Conservation (phyloP, 2,113 vertebrate species). For the Pelusios castaneus region DNA sequence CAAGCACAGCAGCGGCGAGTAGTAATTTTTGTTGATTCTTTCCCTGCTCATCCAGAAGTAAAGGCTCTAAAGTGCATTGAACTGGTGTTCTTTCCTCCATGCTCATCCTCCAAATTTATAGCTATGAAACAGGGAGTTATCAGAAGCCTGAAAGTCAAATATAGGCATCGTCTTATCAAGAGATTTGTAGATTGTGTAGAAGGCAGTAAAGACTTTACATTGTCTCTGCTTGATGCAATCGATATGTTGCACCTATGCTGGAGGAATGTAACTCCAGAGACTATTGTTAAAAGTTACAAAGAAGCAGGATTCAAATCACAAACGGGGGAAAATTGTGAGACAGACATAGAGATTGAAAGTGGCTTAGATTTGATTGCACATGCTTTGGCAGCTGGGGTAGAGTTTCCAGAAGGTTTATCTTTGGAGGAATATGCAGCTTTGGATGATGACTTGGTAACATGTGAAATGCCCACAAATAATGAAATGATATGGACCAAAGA, state of each 20-base stretch:
- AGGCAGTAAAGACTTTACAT: slow-evolving; percentile 70
- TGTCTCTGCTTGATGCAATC: slow-evolving; percentile 71
- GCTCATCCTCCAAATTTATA: slow-evolving; percentile 41
- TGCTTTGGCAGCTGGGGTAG: slow-evolving; percentile 64
- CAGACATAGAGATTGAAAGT: background rate
- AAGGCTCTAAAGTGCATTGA: slow-evolving; percentile 70
- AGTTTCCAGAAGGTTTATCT: slow-evolving; percentile 73
- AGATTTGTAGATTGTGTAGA: slow-evolving; percentile 74
- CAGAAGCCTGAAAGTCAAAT: slow-evolving; percentile 76
- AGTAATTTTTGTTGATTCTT: slow-evolving; percentile 69
- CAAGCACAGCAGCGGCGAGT: slow-evolving; percentile 69
- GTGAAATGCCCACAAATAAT: background rate
- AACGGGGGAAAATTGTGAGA: slow-evolving; percentile 27
- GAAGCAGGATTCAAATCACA: slow-evolving; percentile 65
- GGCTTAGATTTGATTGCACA: slow-evolving; percentile 58
- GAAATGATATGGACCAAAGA: background rate
- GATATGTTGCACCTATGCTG: slow-evolving; percentile 75
- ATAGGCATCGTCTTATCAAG: slow-evolving; percentile 69
- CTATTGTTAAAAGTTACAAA: slow-evolving; percentile 56
- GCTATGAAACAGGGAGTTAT: slow-evolving; percentile 66
- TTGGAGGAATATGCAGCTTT: slow-evolving; percentile 71
- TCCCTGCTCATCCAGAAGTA: slow-evolving; percentile 69
- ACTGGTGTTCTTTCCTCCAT: slow-evolving; percentile 69
- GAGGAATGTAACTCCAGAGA: slow-evolving; percentile 58
- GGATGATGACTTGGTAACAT: slow-evolving; percentile 68